These are phyloP conservation scores for Barypeithes pellucidus DNA, from an alignment of 2,888 invertebrate genomes.

Conservation along the genomic window DNA sequence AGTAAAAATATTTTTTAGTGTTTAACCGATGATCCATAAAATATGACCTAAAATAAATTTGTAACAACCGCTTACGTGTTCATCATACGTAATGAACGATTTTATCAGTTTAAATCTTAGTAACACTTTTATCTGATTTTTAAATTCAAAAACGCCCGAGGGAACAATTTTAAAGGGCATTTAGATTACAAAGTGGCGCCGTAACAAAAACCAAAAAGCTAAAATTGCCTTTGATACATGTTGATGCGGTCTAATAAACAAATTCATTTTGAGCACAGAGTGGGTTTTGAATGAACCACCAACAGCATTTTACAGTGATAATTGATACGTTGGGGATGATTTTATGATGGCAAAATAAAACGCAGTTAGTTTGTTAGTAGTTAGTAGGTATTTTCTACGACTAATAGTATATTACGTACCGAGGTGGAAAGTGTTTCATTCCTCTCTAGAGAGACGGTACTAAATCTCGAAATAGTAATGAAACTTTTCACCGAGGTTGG, in stretches of 20 bases:
- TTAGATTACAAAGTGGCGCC: slow-evolving; percentile 15
- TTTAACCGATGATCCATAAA: no score
- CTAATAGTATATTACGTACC: no score
- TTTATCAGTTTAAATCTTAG: background rate
- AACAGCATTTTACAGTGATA: background rate
- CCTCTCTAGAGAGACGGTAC: no score
- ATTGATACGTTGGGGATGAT: background rate
- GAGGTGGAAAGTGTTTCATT: no score
- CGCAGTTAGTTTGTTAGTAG: background rate
- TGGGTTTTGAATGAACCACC: background rate
- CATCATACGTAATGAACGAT: background rate
- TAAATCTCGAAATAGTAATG: no score
- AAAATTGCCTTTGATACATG: slow-evolving; percentile 5
- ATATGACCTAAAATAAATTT: background rate
- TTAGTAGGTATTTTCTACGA: no score
- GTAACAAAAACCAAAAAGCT: background rate
- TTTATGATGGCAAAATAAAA: background rate
- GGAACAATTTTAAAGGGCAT: slow-evolving; percentile 1
- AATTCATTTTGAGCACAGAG: slow-evolving; percentile 7
- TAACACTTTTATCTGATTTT: slow-evolving; percentile 2
- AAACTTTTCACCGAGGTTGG: no score
- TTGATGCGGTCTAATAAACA: slow-evolving; percentile 22
- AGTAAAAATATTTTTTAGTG: no score
- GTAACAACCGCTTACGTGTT: background rate
- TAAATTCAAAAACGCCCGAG: background rate